Evolutionary conservation across 2,888 invertebrate genomes (phyloP).

Genomic region (Helicoverpa assulta): DNA sequence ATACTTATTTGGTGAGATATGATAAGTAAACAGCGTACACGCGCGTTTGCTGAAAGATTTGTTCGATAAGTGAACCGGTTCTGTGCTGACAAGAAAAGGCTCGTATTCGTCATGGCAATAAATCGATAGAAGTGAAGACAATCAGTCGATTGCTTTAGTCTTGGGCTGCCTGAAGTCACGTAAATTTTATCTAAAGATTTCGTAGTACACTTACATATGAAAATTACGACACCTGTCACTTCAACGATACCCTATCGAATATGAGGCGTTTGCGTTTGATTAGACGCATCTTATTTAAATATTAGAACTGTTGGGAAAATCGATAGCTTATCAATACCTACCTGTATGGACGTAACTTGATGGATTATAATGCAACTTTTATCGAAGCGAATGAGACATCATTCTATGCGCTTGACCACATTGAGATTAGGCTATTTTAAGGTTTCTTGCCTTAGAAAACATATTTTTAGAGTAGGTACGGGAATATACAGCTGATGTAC

Average conservation of each 20-base stretch:
- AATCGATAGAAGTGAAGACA: slow-evolving; percentile 15
- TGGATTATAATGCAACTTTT: slow-evolving; percentile 25
- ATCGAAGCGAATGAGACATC: slow-evolving; percentile 2
- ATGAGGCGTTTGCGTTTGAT: slow-evolving; percentile 19
- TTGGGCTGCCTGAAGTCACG: slow-evolving; percentile 30
- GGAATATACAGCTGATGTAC: too few species aligned
- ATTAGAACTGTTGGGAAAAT: slow-evolving; percentile 22
- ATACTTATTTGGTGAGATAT: not conserved
- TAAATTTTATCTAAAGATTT: slow-evolving; percentile 39
- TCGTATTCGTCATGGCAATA: slow-evolving; percentile 1
- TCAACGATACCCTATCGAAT: slow-evolving; percentile 22
- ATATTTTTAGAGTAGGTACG: too few species aligned
- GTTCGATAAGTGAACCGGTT: not conserved
- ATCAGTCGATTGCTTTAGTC: not conserved
- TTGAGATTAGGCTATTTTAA: too few species aligned
- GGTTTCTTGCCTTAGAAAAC: too few species aligned
- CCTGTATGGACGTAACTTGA: slow-evolving; percentile 12
- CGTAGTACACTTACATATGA: not conserved
- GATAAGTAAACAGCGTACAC: not conserved
- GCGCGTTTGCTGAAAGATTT: slow-evolving; percentile 16
- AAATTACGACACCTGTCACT: slow-evolving; percentile 33
- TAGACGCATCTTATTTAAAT: slow-evolving; percentile 17
- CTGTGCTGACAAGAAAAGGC: not conserved
- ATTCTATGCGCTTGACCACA: not conserved
- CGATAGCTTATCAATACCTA: slow-evolving; percentile 23